Conservation (phyloP, 2,113 vertebrate genomes). For the Cryptomyrus ogoouensis region DNA sequence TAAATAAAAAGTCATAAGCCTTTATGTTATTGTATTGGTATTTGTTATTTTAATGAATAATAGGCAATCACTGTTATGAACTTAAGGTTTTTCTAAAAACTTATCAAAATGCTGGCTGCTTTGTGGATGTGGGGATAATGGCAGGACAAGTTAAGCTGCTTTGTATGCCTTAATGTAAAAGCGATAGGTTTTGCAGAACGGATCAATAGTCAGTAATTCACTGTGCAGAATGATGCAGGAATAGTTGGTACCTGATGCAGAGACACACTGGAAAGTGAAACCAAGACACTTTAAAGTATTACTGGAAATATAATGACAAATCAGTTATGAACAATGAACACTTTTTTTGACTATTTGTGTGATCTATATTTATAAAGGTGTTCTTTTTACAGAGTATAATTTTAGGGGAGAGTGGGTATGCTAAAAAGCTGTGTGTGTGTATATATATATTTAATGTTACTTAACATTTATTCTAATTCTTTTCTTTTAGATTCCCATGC, state of each 20-base stretch:
- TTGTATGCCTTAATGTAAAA: slow-evolving; percentile 7
- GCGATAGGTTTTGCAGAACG: not conserved
- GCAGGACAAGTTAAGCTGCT: not conserved
- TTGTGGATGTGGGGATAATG: not conserved
- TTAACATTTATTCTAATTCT: not conserved
- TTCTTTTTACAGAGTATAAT: slow-evolving; percentile 1
- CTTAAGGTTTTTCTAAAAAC: not conserved
- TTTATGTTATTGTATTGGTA: not conserved
- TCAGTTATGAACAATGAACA: not conserved
- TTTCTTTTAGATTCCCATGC: not conserved
- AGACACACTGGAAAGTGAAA: not conserved
- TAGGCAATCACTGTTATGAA: slow-evolving; percentile 4
- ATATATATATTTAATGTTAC: not conserved
- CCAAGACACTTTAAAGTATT: not conserved
- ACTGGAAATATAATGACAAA: slow-evolving; percentile 8
- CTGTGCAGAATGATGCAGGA: not conserved
- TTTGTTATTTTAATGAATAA: not conserved
- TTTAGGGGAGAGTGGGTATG: not conserved
- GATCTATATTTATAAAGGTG: not conserved
- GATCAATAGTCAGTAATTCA: not conserved
- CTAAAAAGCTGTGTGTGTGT: too few relatives aligned
- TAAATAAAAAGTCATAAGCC: not conserved
- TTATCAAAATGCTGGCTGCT: not conserved
- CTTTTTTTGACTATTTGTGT: not conserved
- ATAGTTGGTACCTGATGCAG: not conserved